Conservation (phyloP, 2,797 vertebrate species). For the Intellagama lesueurii region DNA sequence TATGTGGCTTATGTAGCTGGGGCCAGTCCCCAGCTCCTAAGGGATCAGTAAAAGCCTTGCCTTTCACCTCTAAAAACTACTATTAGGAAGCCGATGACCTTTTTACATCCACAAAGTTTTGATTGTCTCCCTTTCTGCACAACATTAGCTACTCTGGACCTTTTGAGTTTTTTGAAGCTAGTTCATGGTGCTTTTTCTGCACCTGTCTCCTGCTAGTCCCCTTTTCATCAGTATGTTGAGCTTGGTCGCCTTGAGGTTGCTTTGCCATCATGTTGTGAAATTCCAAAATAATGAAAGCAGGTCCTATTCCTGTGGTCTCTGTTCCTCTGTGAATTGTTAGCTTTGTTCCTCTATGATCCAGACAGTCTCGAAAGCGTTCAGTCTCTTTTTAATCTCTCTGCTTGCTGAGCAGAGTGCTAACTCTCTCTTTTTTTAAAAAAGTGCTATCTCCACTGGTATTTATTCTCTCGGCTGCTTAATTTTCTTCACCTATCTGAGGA, state of each 20-base stretch:
- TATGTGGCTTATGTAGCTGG: background rate
- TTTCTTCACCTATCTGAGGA: conserved; percentile 10
- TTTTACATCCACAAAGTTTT: conserved; percentile 16
- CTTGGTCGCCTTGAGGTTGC: conserved; percentile 50
- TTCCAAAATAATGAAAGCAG: conserved; percentile 48
- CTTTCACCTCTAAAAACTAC: background rate
- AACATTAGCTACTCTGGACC: conserved; percentile 25
- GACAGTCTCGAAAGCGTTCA: conserved; percentile 42
- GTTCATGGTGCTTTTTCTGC: fast-evolving
- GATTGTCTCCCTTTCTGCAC: background rate
- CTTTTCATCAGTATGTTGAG: conserved; percentile 52
- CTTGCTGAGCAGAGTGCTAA: conserved; percentile 30
- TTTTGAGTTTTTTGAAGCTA: conserved; percentile 49
- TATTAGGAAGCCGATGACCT: background rate
- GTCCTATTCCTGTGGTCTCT: conserved; percentile 40
- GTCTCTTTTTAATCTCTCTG: conserved; percentile 51
- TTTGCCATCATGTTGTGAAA: conserved; percentile 44
- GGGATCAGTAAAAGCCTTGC: background rate
- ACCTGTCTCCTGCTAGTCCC: fast-evolving
- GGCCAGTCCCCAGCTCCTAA: background rate
- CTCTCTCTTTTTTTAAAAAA: background rate
- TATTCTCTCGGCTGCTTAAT: background rate
- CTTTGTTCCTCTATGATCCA: conserved; percentile 54
- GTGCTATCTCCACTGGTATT: background rate
- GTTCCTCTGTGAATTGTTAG: conserved; percentile 31